A percentile compares a stretch with the other conserved stretches of the same genome.
These are phyloP conservation scores for Saccostrea glomerata DNA, from an alignment of 1,140 invertebrate genomes.

Conservation along the genomic window DNA sequence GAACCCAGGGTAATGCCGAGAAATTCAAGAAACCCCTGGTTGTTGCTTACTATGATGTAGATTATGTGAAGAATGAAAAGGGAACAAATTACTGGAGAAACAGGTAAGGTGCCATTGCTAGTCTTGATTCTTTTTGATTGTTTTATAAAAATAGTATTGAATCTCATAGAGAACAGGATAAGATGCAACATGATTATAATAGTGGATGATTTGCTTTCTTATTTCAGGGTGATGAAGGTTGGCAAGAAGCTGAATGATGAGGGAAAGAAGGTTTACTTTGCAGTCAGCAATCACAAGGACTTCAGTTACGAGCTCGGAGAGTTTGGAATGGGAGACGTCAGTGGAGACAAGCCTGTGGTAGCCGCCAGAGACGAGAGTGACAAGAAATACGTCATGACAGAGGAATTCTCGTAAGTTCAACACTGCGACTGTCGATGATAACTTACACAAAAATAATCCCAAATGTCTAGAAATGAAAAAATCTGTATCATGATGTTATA, in stretches of 20 bases:
- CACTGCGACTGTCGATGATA: not conserved
- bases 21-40: conserved; percentile 95
- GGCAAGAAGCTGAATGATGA: conserved; percentile 89
- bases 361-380: conserved; percentile 89
- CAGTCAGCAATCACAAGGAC: conserved; percentile 91
- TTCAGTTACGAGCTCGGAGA: conserved; percentile 86
- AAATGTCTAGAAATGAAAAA: no score
- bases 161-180: not conserved
- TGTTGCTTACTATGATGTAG: conserved; percentile 95
- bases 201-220: not conserved
- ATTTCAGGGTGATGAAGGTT: conserved; percentile 78
- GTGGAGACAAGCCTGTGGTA: conserved; percentile 93
- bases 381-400: conserved; percentile 93
- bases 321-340: conserved; percentile 90
- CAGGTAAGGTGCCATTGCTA: conserved; percentile 83
- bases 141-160: not conserved
- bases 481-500: no score
- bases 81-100: conserved; percentile 99
- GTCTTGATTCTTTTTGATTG: not conserved
- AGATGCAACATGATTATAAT: not conserved
- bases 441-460: no score
- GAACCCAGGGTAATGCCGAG: conserved; percentile 89
- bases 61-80: conserved; percentile 98
- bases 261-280: conserved; percentile 87
- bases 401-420: conserved; percentile 89